Evolutionary conservation across 1,140 invertebrate species (phyloP), one percentile per base, ranked within the genome.

Genomic region (Rhynchophorus ferrugineus): DNA sequence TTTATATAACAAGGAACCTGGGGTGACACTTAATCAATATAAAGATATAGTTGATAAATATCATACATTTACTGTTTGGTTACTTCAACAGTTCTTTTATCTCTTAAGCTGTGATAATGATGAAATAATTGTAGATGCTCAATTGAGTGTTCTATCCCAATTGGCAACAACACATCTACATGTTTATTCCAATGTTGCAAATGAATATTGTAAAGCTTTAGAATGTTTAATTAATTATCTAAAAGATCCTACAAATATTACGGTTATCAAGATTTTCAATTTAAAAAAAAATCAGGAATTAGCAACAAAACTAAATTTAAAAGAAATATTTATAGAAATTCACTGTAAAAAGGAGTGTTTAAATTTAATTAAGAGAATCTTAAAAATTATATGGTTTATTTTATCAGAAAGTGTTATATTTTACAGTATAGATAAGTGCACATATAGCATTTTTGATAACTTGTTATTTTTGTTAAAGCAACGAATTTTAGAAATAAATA

Each of bases 51-150:
- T 55, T 17, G 44, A 59, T 21, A 65, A 66, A 49, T 78, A 78
- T 58, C 67, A 65, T 58, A 68, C 72, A 1, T 79, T 79, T 54
- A 76, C 76, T 56, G 73, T 71, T 34, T 79, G 77, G 77, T 61
- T 78, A 11, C 52, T 78, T 14, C 76, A 76, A 14, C 68, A 73
- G 58, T 65, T 78, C 52, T 76, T 78, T 61, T 78, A 78, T 68
- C 64, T 78, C 2, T 71, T 74, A 59, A 74, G 72, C 24, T 69
- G 71, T 7, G 69, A 75, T 34, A 69, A 75, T 49, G 73, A 77
- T 49, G 54, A 62, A 44, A 54, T 68, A 47, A 71, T 74, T 48
- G 70, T 75, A 44, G 67, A 74, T 59, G 72, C 71, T 5, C 77
- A 79, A 52, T 58, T 75, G 18, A 73, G 73, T 67, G 74, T 78